Evolutionary conservation across 2,888 invertebrate species (phyloP).

Genomic region (Phanerotoma sp.): DNA sequence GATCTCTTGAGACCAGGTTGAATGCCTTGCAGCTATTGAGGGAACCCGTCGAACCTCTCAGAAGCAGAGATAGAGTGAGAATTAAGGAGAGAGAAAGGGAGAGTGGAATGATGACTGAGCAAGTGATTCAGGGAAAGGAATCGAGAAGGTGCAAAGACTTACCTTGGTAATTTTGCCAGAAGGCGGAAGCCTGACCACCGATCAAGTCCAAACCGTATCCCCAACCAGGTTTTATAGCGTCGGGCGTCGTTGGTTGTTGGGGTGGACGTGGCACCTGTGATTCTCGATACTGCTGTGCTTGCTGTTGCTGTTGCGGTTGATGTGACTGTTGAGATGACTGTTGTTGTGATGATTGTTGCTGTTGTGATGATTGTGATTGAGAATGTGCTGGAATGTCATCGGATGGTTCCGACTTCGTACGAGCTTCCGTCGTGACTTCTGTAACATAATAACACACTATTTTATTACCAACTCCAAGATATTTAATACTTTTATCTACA

Average conservation of each 20-base stretch:
- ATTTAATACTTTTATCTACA: no score
- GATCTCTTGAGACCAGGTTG: conserved; percentile 18
- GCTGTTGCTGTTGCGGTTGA: conserved; percentile 52
- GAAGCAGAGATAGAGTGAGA: neutral
- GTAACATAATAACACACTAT: conserved; percentile 14
- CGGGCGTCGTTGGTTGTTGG: conserved; percentile 56
- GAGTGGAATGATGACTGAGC: neutral
- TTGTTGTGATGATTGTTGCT: conserved; percentile 39
- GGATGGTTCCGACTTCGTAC: conserved; percentile 51
- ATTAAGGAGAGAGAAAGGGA: neutral
- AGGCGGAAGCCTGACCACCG: conserved; percentile 76
- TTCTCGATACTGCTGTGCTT: conserved; percentile 57
- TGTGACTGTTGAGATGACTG: conserved; percentile 41
- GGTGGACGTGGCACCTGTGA: conserved; percentile 53
- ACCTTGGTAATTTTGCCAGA: conserved; percentile 94
- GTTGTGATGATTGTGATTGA: conserved; percentile 40
- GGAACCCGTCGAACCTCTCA: neutral
- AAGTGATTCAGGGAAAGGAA: conserved; percentile 19
- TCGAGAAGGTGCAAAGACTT: conserved; percentile 50
- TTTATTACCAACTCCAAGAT: no score
- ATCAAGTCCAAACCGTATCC: conserved; percentile 79
- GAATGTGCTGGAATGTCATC: conserved; percentile 54
- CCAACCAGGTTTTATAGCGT: conserved; percentile 63
- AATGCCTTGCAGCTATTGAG: conserved; percentile 10
- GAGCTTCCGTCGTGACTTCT: conserved; percentile 51